These are phyloP conservation scores for Palythoa grandiflora DNA, from an alignment of 92 coral and sea anemone genomes.

Conservation along the genomic window DNA sequence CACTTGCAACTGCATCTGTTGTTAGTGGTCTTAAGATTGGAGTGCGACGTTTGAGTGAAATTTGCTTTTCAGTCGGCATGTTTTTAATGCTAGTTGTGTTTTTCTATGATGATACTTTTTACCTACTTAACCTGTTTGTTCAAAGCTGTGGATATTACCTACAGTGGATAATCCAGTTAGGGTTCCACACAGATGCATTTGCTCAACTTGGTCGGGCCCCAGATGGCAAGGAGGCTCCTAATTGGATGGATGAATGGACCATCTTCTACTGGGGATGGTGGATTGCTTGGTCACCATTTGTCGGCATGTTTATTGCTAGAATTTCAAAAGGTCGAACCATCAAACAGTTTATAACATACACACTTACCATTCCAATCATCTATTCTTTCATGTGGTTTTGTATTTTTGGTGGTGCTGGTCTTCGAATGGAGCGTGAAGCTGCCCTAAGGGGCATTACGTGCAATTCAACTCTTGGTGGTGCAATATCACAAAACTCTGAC, in stretches of 20 bases:
- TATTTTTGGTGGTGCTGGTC: not conserved
- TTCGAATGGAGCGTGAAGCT: not conserved
- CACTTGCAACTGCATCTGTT: constrained; percentile 1
- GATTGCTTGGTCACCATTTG: not conserved
- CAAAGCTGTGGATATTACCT: constrained; percentile 59
- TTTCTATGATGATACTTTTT: constrained; percentile 39
- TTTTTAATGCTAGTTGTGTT: not conserved
- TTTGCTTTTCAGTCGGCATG: not conserved
- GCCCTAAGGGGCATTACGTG: not conserved
- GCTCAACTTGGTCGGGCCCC: not conserved
- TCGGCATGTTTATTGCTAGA: not conserved
- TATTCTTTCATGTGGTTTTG: not conserved
- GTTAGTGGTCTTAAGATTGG: not conserved
- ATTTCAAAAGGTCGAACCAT: constrained; percentile 3
- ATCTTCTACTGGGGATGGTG: constrained; percentile 5
- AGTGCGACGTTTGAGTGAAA: constrained; percentile 36
- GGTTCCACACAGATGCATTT: too few species aligned
- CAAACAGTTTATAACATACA: not conserved
- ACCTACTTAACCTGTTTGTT: constrained; percentile 45
- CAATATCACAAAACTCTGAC: not conserved
- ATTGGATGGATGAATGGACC: constrained; percentile 4
- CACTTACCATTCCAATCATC: not conserved
- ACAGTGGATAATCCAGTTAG: constrained; percentile 26
- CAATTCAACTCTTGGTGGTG: not conserved
- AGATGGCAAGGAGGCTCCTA: not conserved